Conservation (phyloP, 2,888 invertebrate genomes). For the Caradrina clavipalpis region DNA sequence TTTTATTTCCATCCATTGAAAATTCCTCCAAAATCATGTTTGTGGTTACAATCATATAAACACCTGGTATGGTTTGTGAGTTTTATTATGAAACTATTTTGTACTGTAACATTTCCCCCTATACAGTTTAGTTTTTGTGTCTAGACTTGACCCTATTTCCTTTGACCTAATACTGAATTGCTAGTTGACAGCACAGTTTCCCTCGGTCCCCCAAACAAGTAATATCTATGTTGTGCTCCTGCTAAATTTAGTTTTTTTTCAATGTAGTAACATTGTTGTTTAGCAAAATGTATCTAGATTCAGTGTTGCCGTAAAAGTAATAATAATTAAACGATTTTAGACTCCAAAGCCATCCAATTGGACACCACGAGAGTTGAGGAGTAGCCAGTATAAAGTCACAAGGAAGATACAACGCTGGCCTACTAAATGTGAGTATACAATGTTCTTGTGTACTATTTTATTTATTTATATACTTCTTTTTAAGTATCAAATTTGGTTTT, state of each 20-base stretch:
- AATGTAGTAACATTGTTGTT: neutral
- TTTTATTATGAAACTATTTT: neutral
- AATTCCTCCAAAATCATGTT: no score
- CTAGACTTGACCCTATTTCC: conserved; percentile 43
- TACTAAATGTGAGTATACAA: conserved; percentile 81
- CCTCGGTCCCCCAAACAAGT: conserved; percentile 4
- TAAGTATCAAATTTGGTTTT: no score
- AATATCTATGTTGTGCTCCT: conserved; percentile 6
- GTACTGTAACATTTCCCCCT: neutral
- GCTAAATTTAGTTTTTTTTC: neutral
- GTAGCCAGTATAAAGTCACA: conserved; percentile 88
- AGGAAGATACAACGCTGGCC: conserved; percentile 89
- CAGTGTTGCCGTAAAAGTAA: conserved; percentile 15
- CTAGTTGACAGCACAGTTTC: conserved; percentile 21
- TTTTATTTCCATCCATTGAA: no score
- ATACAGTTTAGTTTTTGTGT: neutral
- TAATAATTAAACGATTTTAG: conserved; percentile 68
- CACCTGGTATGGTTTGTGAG: no score
- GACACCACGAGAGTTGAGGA: conserved; percentile 86
- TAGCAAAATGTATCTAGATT: neutral
- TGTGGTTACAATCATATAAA: no score
- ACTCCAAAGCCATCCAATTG: conserved; percentile 79
- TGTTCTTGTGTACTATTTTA: no score
- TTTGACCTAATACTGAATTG: conserved; percentile 37
- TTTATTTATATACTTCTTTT: no score